Conservation (phyloP, 2,797 vertebrate genomes). For the Tokudaia muenninki region DNA sequence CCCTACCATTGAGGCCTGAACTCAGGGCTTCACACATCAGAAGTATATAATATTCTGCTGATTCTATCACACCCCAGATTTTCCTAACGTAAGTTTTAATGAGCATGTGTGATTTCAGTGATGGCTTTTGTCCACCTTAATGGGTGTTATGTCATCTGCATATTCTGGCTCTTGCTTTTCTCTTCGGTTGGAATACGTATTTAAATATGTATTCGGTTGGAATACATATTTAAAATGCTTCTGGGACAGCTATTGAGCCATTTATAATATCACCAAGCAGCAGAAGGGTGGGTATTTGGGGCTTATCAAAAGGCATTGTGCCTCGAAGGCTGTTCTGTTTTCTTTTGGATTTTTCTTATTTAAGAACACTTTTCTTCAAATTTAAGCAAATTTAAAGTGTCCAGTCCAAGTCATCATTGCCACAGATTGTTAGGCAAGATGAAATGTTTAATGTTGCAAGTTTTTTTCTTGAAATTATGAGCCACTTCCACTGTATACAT, state of each 20-base stretch:
- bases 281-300: constrained; percentile 50
- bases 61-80: too few relatives aligned
- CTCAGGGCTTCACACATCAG: too few relatives aligned
- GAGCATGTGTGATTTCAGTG: not conserved
- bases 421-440: constrained; percentile 58
- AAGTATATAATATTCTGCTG: too few relatives aligned
- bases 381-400: constrained; percentile 56
- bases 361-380: constrained; percentile 37
- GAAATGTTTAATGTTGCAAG: constrained; percentile 61
- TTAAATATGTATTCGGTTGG: not conserved
- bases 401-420: not conserved
- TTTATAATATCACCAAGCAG: constrained; percentile 26
- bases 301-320: constrained; percentile 50
- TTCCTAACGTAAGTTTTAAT: not conserved
- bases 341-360: constrained; percentile 55
- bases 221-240: constrained; percentile 52
- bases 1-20: not conserved
- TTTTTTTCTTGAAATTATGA: constrained; percentile 67
- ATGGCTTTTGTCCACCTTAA: not conserved
- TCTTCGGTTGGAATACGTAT: not conserved
- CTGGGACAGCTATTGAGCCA: constrained; percentile 33
- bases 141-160: not conserved
- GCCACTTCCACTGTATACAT: constrained; percentile 62
- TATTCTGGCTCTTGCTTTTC: not conserved
- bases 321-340: constrained; percentile 43